These are phyloP conservation scores for Anguilla obscura DNA, from an alignment of 2,797 vertebrate genomes.

Conservation along the genomic window DNA sequence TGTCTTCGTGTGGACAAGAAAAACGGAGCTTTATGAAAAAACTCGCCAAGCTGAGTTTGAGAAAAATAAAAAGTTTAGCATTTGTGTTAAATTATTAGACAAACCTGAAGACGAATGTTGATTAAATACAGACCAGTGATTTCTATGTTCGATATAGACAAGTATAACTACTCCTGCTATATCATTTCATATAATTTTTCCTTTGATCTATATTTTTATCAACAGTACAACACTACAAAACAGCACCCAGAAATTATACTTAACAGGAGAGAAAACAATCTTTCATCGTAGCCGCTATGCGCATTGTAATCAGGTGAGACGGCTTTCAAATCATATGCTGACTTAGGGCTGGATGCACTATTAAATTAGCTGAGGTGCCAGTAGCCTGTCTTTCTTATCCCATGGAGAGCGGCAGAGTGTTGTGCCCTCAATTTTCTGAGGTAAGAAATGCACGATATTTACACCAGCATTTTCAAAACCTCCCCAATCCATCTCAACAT, in stretches of 20 bases:
- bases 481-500: neutral
- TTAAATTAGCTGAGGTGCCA: neutral
- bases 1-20: no score
- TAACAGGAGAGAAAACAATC: constrained; percentile 1
- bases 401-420: neutral
- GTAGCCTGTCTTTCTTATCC: neutral
- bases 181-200: neutral
- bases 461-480: neutral
- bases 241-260: neutral
- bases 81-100: neutral
- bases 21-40: no score
- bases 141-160: neutral
- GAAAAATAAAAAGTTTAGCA: no score
- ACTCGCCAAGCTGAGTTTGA: no score
- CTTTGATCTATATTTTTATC: neutral
- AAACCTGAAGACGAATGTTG: neutral
- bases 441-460: neutral
- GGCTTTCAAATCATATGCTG: neutral
- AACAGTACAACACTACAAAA: neutral
- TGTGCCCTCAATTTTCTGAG: neutral
- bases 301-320: neutral
- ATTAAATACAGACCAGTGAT: neutral
- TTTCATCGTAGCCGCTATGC: neutral
- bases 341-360: neutral
- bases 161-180: no score